A percentile compares a stretch with the other conserved stretches of the same genome.
phyloP scores from a whole-genome alignment of 2,113 vertebrate species.

The Gobius niger region DNA sequence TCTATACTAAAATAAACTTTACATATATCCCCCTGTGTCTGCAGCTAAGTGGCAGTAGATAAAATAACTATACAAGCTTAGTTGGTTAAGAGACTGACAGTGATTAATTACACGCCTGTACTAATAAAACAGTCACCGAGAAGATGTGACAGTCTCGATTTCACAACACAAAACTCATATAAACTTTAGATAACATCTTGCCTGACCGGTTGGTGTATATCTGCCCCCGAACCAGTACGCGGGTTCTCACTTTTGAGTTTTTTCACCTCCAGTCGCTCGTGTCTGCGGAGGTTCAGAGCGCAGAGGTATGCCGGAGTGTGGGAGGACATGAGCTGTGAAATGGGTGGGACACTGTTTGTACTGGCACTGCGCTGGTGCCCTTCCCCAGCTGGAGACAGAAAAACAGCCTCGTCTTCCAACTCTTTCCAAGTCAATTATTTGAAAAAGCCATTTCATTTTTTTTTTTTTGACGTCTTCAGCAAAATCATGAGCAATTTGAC shows the following conservation, averaged over 20 bases:
- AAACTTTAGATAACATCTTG: slow-evolving; percentile 1
- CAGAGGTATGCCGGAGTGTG: slow-evolving; percentile 21
- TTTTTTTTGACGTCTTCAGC: not conserved
- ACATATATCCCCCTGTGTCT: not conserved
- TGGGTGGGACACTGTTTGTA: slow-evolving; percentile 59
- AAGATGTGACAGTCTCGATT: not conserved
- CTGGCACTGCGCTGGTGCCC: slow-evolving; percentile 40
- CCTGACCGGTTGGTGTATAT: not conserved
- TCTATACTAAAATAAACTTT: no score
- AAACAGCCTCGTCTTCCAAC: slow-evolving; percentile 9
- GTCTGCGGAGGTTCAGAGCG: slow-evolving; percentile 8
- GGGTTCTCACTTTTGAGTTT: slow-evolving; percentile 14
- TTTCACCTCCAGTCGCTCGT: slow-evolving; percentile 8
- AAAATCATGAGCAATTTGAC: slow-evolving; percentile 2
- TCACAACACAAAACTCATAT: slow-evolving; percentile 1
- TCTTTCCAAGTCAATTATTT: not conserved
- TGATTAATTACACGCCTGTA: not conserved
- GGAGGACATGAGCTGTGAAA: slow-evolving; percentile 36
- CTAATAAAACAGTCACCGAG: not conserved
- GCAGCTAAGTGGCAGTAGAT: not conserved
- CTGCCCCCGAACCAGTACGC: slow-evolving; percentile 11
- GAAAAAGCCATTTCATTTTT: not conserved
- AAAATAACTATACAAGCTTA: not conserved
- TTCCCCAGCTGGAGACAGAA: slow-evolving; percentile 16
- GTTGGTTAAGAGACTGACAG: not conserved